These are phyloP conservation scores for Nycticebus coucang DNA, from an alignment of 2,113 vertebrate species.

Conservation along the genomic window DNA sequence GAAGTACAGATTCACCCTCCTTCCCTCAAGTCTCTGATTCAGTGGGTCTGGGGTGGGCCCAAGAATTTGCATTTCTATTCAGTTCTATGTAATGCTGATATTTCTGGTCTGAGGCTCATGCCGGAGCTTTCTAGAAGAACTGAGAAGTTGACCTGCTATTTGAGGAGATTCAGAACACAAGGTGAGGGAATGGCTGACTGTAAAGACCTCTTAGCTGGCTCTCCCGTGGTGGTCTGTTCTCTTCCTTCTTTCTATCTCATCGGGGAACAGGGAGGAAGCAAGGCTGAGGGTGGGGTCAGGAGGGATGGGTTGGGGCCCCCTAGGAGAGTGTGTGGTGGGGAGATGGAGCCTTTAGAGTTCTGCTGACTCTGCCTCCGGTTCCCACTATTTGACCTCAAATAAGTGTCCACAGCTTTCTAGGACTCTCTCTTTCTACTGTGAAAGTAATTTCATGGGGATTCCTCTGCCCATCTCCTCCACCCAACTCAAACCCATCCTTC, in stretches of 20 bases:
- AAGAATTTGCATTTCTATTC: not conserved
- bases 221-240: not conserved
- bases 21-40: not conserved
- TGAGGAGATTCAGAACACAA: not conserved
- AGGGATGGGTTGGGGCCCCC: not conserved
- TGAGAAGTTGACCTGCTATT: not conserved
- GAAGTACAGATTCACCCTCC: not conserved
- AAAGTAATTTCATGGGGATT: not conserved
- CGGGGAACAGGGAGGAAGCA: not conserved
- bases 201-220: not conserved
- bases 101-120: not conserved
- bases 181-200: not conserved
- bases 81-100: not conserved
- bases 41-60: not conserved
- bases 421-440: not conserved
- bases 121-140: not conserved
- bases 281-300: not conserved
- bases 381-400: not conserved
- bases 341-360: not conserved
- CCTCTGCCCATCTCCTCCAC: not conserved
- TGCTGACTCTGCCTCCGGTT: not conserved
- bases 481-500: not conserved
- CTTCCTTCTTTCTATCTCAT: not conserved
- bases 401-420: constrained; percentile 18
- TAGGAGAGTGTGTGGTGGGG: not conserved